Evolutionary conservation across 2,113 vertebrate genomes (phyloP).

Genomic region (Python bivittatus): DNA sequence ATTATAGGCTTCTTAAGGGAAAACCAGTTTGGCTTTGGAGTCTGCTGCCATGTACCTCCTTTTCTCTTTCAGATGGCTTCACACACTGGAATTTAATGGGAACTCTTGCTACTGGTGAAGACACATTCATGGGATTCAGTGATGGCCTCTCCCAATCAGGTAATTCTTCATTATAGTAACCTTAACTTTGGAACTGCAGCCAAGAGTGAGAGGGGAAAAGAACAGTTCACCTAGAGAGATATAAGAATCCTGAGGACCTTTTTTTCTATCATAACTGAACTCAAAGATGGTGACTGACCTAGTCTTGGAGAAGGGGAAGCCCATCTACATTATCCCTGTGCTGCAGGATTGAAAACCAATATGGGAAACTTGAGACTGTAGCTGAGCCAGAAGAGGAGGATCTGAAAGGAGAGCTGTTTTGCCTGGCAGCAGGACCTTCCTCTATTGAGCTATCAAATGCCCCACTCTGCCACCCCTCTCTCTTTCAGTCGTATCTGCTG

Average conservation of each 20-base stretch:
- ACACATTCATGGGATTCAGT: conserved; percentile 89
- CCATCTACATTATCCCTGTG: not conserved
- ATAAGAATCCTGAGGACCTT: not conserved
- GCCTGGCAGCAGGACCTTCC: not conserved
- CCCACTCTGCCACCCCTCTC: not conserved
- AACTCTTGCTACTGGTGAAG: conserved; percentile 82
- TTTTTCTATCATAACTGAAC: not conserved
- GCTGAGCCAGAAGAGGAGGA: not conserved
- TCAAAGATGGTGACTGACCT: not conserved
- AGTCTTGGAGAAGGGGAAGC: not conserved
- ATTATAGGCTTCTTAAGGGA: not conserved
- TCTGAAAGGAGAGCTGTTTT: not conserved
- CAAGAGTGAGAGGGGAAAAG: not conserved
- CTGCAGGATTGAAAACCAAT: not conserved
- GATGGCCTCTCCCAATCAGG: conserved; percentile 90
- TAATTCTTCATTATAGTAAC: conserved; percentile 42
- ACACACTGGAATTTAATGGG: conserved; percentile 92
- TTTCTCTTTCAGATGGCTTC: conserved; percentile 80
- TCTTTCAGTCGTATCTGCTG: conserved; percentile 86
- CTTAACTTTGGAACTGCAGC: not conserved
- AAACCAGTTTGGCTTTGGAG: not conserved
- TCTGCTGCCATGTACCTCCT: no score
- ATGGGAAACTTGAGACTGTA: not conserved
- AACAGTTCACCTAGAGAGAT: not conserved
- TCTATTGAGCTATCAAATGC: not conserved